phyloP scores from a whole-genome alignment of 2,888 invertebrate genomes.

The Melanostoma scalare region DNA sequence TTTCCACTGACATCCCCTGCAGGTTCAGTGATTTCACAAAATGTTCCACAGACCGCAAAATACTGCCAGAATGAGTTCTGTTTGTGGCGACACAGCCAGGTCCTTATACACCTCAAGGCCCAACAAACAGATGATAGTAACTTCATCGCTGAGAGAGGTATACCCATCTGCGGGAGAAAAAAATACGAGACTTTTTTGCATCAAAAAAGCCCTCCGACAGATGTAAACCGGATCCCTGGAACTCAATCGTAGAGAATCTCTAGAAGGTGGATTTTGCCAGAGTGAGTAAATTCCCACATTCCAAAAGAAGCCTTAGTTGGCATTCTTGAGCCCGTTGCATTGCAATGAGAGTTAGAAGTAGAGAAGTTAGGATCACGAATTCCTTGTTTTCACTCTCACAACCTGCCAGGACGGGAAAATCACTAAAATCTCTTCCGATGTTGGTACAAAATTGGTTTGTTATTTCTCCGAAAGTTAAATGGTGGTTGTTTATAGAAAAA shows the following conservation, averaged over 20 bases:
- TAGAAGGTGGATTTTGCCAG: slow-evolving; percentile 15
- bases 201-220: slow-evolving; percentile 25
- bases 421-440: too few species aligned
- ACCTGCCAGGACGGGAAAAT: too few species aligned
- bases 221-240: slow-evolving; percentile 46
- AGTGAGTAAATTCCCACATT: too few species aligned
- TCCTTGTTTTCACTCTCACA: too few species aligned
- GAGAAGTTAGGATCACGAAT: too few species aligned
- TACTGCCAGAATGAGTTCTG: slow-evolving; percentile 35
- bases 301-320: too few species aligned
- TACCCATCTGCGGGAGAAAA: slow-evolving; percentile 6
- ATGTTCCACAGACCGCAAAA: slow-evolving; percentile 56
- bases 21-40: slow-evolving; percentile 56
- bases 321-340: too few species aligned
- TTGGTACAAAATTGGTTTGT: too few species aligned
- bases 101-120: slow-evolving; percentile 29
- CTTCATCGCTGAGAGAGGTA: slow-evolving; percentile 50
- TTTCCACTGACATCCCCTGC: slow-evolving; percentile 9
- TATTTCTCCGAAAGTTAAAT: too few species aligned
- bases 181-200: slow-evolving; percentile 26
- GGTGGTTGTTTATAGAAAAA: too few species aligned
- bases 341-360: too few species aligned
- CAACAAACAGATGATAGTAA: slow-evolving; percentile 53
- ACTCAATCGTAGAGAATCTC: slow-evolving; percentile 33
- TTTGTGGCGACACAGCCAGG: slow-evolving; percentile 28